These are phyloP conservation scores for Takifugu ocellatus DNA, from an alignment of 2,797 vertebrate species.

Conservation along the genomic window DNA sequence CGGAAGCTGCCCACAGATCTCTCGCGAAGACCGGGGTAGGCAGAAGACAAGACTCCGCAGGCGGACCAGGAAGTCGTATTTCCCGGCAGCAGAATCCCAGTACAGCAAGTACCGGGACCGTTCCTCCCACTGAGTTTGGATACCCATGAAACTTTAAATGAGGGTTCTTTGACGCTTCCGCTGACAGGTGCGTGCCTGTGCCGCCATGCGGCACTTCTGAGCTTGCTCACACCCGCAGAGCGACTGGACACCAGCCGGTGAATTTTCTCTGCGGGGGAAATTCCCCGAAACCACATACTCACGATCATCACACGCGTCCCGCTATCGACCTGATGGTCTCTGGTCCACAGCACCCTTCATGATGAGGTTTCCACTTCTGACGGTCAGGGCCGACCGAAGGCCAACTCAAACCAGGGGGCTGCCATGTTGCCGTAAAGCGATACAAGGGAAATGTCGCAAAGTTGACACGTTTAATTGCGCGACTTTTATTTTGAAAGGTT, in stretches of 20 bases:
- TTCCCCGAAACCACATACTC: constrained; percentile 42
- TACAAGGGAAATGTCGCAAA: constrained; percentile 37
- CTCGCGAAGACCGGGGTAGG: constrained; percentile 31
- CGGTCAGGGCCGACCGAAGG: constrained; percentile 7
- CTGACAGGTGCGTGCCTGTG: constrained; percentile 31
- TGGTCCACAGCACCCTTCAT: constrained; percentile 11
- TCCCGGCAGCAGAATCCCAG: not conserved
- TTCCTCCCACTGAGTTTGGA: not conserved
- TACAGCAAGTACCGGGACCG: constrained; percentile 13
- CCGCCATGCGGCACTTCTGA: constrained; percentile 43
- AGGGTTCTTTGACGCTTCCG: not conserved
- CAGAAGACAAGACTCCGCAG: not conserved
- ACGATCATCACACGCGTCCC: constrained; percentile 32
- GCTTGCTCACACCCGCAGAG: constrained; percentile 25
- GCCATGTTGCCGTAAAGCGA: constrained; percentile 74
- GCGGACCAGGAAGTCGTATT: not conserved
- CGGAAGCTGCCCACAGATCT: constrained; percentile 16
- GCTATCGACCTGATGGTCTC: constrained; percentile 31
- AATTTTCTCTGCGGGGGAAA: constrained; percentile 19
- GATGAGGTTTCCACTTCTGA: not conserved
- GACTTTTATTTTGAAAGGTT: no score
- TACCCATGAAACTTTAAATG: constrained; percentile 3
- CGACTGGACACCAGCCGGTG: constrained; percentile 27
- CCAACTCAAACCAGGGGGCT: constrained; percentile 31
- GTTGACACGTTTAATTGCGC: no score